Base-by-base conservation (phyloP, 2,113 vertebrate species). In the Trematocara marginatum region DNA sequence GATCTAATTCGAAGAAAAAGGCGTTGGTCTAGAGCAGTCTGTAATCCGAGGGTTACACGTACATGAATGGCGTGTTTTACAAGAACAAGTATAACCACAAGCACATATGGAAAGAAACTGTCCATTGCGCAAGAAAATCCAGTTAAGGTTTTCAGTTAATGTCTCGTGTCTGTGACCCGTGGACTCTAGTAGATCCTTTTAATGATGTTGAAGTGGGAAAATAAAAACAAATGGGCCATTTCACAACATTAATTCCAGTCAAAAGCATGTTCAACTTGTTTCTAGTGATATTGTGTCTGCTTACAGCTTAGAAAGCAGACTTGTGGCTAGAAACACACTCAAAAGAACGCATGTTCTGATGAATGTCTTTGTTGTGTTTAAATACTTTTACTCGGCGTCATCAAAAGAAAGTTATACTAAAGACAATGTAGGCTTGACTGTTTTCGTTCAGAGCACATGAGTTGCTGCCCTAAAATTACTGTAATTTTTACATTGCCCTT, bases 191-290 rank as follows among this genome's bases (percentile, higher is more conserved):
- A 2, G 20, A 11, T 87, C 6, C 49, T 84, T 51, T 20, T 83
- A 81, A 92, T 78, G 82, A 90, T 81, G 74, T 79, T 87, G 86
- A 89, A 88, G 87, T 85, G 79, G 92, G 66, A 47, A 85, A 92
- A 81, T 92, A 80, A 94, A 90, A 92, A 23, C 42, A 85, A 84
- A 90, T 13, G 52, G 87, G 80, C 35, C 59, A 12, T 91, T 83
- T 90, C 69, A 90, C 38, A 23, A 29, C 34, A 38, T n/a, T 8
- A 12, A 54, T 10, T 78, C 20, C 56, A 79, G 18, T 80, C 13
- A 85, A 45, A 82, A 53, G 15, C 51, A 52, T 52, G 15, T 79
- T 89, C 7, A 45, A 23, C 26, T 40, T 76, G 2, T 51, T 83
- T 78, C n/a, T 59, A 49, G 16, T 15, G 53, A 45, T 29, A 20